Evolutionary conservation across 1,140 invertebrate species (phyloP), one percentile per base, ranked within the genome.

Genomic region (Hyles euphorbiae): DNA sequence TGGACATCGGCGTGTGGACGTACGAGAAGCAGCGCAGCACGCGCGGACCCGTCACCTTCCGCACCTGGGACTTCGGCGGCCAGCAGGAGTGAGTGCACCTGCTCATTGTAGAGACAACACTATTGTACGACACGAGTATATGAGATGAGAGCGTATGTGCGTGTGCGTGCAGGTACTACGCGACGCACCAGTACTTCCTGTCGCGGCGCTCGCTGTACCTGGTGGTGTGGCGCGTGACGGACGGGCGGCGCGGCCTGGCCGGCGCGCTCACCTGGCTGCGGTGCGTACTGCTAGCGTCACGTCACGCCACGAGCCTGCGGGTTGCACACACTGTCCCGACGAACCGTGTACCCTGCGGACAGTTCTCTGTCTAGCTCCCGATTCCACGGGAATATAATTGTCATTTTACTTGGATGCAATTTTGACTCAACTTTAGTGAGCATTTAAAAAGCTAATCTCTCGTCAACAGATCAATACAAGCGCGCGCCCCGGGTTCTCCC

Each of bases 11-110:
- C 55, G 96, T 97, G 74, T 99, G 95, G 97, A 90, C 95, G 6
- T 98, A 96, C 83, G 97, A 98, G 78, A 96, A 96, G 73, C 91
- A 94, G 45, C 87, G 91, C 50, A 94, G 94, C 7, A 92, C 93
- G 1, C 93, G 95, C 64, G 98, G 97, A 0, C 94, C 97, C 0
- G 95, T 99, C 49, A 94, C 96, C n/a, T 99, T 99, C 89, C 91
- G 98, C 58, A 99, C 98, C 0, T 99, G 98, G 98, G 98, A 99
- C 88, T 99, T 99, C 91, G 98, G 98, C n/a, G 98, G 98, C 0
- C 98, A 99, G 89, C 93, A 94, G 74, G 97, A 98, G 89, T 93
- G 67, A 86, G 88, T 84, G 10, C 43, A 22, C 6, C 45, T 7
- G 2, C 7, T 11, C 11, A 22, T 22, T 22, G 22, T 40, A 3